Percentiles rank a stretch among this genome's conserved stretches.
Conservation (phyloP, 2,888 invertebrate genomes). For the Coelopa pilipes region DNA sequence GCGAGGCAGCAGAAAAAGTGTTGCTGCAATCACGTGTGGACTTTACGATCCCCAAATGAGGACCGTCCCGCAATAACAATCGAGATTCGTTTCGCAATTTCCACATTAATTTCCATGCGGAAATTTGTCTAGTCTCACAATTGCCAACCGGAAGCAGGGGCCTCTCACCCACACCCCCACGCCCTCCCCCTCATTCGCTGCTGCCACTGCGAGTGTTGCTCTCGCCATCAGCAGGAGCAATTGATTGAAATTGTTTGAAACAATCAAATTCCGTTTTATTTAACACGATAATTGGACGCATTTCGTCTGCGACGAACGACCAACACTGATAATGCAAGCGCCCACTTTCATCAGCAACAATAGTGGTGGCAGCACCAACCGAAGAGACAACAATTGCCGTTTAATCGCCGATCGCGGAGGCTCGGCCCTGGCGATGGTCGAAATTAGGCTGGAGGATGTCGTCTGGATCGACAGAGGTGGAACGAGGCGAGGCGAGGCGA, state of each 20-base stretch:
- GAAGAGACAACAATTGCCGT: too few relatives aligned
- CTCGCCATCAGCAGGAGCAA: slow-evolving; percentile 19
- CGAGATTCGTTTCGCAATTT: not conserved
- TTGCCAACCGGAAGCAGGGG: slow-evolving; percentile 23
- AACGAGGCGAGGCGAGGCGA: not conserved
- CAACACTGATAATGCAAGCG: not conserved
- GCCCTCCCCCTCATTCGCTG: not conserved
- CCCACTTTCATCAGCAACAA: slow-evolving; percentile 13
- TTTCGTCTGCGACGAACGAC: slow-evolving; percentile 50
- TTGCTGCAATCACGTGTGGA: not conserved
- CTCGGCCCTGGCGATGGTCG: too few relatives aligned
- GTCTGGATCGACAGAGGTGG: too few relatives aligned
- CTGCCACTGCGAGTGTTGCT: not conserved
- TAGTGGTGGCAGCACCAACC: not conserved
- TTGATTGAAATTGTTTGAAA: slow-evolving; percentile 48
- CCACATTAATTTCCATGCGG: slow-evolving; percentile 8
- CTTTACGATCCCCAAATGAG: not conserved
- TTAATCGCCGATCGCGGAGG: not conserved
- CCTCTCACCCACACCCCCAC: not conserved
- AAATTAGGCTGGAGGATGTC: too few relatives aligned
- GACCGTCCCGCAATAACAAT: not conserved
- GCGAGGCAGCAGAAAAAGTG: too few relatives aligned
- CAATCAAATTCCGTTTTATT: slow-evolving; percentile 58
- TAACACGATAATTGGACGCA: slow-evolving; percentile 60
- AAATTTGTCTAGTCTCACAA: slow-evolving; percentile 25